Evolutionary conservation across 2,888 invertebrate genomes (phyloP), one percentile per base, ranked within the genome.

Genomic region (Acanthosepion esculentum): DNA sequence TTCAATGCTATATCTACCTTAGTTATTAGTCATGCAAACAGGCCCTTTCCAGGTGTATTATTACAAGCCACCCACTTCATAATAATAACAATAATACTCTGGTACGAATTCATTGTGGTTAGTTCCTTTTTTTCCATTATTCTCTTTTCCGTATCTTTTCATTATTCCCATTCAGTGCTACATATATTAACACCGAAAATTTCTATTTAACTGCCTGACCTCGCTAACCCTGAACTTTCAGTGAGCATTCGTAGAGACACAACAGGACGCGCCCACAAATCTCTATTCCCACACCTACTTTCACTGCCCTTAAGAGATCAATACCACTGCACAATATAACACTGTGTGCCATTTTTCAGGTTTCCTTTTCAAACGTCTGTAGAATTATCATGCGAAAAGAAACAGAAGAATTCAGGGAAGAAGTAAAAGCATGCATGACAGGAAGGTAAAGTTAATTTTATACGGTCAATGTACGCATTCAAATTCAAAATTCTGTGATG

Each of bases 171-270:
- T 78, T 78, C 78, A 78, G n/a, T 33, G 15, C n/a, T 78, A n/a
- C 78, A 78, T 78, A 78, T 78, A 78, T 78, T 78, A n/a, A 78
- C 78, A 78, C 78, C 78, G 23, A 78, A 78, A 78, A 78, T 78
- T 12, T 15, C 78, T 10, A 33, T 78, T 33, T 78, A 78, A 78
- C 78, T 12, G n/a, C n/a, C 18, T 33, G 78, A 78, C 78, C 78
- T n/a, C 18, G 78, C 78, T 78, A 33, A 78, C 78, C 78, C n/a
- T 18, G n/a, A 15, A 33, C 78, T 15, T n/a, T 78, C n/a, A 10
- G 78, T n/a, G 33, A n/a, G 33, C 33, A 59, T 18, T 78, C n/a
- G 78, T 33, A 33, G 78, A 8, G 10, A 15, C 78, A 78, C 78
- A 33, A n/a, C 5, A 78, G 78, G 78, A 78, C 78, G 78, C 78